A percentile compares a stretch with the other conserved stretches of the same genome.
These are phyloP conservation scores for Enhydra lutris DNA, from an alignment of 2,113 vertebrate species.

Conservation along the genomic window DNA sequence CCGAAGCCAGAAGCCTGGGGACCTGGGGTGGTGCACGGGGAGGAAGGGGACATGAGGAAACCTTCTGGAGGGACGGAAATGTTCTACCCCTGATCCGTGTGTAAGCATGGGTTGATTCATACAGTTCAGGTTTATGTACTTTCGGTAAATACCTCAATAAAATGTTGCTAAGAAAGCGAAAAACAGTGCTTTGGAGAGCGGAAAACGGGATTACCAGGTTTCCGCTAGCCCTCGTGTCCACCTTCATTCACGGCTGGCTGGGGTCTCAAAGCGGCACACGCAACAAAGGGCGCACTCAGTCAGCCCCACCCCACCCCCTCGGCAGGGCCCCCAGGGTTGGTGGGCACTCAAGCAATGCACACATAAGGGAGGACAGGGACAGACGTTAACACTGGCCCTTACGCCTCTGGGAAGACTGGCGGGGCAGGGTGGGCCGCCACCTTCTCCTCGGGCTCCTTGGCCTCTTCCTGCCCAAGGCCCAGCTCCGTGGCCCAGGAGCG, in stretches of 20 bases:
- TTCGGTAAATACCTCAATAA: background rate
- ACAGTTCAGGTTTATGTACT: background rate
- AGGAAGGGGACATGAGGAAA: background rate
- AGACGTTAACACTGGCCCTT: constrained; percentile 55
- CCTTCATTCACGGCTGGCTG: too few species aligned
- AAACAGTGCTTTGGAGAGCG: background rate
- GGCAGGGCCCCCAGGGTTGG: background rate
- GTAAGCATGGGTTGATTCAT: background rate
- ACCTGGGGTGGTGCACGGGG: background rate
- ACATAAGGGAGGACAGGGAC: background rate
- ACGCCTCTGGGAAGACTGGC: constrained; percentile 46
- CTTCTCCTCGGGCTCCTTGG: constrained; percentile 8
- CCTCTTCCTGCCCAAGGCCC: background rate
- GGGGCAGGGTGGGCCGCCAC: background rate
- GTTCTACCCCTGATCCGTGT: background rate
- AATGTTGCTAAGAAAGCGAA: background rate
- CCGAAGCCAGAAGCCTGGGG: background rate
- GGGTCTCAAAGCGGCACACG: background rate
- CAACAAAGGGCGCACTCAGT: background rate
- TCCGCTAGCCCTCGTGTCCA: background rate
- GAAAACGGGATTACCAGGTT: background rate
- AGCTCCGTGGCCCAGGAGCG: background rate
- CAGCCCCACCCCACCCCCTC: background rate
- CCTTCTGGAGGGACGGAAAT: fast-evolving
- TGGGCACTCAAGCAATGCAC: background rate